These are phyloP conservation scores for Folsomia manolachei DNA, from an alignment of 2,888 invertebrate genomes.

Conservation along the genomic window DNA sequence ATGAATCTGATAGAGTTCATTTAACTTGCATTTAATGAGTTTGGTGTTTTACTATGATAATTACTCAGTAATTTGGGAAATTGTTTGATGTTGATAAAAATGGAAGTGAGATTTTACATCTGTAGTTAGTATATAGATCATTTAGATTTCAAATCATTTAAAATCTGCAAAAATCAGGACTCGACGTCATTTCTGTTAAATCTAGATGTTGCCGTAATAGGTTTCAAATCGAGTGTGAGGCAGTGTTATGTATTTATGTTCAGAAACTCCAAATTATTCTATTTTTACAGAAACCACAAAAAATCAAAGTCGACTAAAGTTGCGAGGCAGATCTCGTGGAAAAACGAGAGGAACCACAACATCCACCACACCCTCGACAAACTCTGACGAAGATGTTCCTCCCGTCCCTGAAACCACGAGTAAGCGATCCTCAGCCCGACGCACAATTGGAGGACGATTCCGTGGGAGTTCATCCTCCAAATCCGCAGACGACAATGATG, in stretches of 20 bases:
- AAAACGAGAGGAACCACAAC: constrained; percentile 32
- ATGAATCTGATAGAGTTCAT: no score
- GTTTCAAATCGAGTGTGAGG: no score
- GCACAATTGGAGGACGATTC: constrained; percentile 24
- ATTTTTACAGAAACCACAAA: background rate
- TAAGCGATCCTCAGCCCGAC: constrained; percentile 19
- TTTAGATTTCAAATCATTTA: no score
- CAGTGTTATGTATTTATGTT: no score
- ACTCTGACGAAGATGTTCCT: background rate
- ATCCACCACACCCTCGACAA: constrained; percentile 17
- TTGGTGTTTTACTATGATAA: background rate
- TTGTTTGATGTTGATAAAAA: background rate
- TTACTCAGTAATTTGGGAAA: background rate
- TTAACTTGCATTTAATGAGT: no score
- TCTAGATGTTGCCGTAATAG: no score
- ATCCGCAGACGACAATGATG: constrained; percentile 31
- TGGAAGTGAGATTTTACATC: background rate
- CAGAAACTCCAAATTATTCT: no score
- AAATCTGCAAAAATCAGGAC: no score
- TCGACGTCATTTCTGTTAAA: no score
- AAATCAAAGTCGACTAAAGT: constrained; percentile 20
- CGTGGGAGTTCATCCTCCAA: constrained; percentile 29
- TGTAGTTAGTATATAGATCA: no score
- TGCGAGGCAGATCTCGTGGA: constrained; percentile 32
- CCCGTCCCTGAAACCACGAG: constrained; percentile 12